Evolutionary conservation across 2,113 vertebrate species (phyloP), one percentile per base, ranked within the genome.

Genomic region (Propithecus coquereli): DNA sequence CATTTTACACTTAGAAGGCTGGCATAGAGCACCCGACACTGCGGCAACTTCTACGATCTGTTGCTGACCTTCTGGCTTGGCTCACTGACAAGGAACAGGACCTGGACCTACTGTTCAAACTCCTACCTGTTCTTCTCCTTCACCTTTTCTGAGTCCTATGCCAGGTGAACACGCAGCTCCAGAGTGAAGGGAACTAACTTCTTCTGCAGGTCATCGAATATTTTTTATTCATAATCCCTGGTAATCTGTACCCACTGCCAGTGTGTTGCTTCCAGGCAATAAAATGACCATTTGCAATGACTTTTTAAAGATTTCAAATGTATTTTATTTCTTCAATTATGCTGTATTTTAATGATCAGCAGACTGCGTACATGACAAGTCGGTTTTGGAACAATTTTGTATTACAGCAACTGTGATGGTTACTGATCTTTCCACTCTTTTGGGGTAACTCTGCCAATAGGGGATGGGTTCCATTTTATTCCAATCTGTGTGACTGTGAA

Each of bases 401-500:
- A 66, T 92, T 85, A 73, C 1, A 91, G 4, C 40, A 94, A 70
- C 37, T 81, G 34, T 40, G 65, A 61, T 1, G 2, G 37, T 94
- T 99, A 98, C 17, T 99, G 81, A 1, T 95, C 22, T n/a, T 96
- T 99, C 99, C 99, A 99, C 40, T 98, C 93, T 74, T 98, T 98
- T 1, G 99, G 99, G 70, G 98, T 98, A 43, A 99, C 1, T 98
- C 97, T 99, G 73, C 99, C 99, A 6, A 99, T 88, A 6, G 99
- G 99, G 45, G 99, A 99, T n/a, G 99, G 7, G 91, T 99, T 99
- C 99, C 99, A 99, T 37, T 91, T 43, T 3, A 99, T 95, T 8
- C 99, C 99, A 34, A 98, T 98, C 52, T 98, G 97, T 87, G 99
- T 99, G 1, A 98, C 0, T 43, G 98, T 59, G 84, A 81, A 54